phyloP scores from a whole-genome alignment of 2,113 vertebrate genomes.

The Pteronura brasiliensis region DNA sequence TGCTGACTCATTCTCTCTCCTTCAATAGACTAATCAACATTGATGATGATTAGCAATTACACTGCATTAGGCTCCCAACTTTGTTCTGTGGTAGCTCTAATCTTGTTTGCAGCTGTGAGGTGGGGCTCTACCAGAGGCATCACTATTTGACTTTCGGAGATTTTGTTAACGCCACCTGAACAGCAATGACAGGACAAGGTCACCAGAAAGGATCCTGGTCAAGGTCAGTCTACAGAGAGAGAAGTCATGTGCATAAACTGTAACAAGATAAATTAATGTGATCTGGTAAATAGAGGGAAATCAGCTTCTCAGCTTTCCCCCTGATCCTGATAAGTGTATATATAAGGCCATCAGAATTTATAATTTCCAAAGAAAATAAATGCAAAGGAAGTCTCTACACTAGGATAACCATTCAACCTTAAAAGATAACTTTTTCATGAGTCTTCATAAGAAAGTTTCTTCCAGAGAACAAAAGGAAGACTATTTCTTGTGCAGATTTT shows the following conservation, averaged over 20 bases:
- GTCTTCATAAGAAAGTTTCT: background rate
- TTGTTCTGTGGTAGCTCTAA: background rate
- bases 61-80: slow-evolving; percentile 13
- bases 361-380: slow-evolving; percentile 7
- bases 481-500: background rate
- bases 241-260: background rate
- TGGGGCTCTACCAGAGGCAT: background rate
- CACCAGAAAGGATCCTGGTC: background rate
- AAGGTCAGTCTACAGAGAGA: background rate
- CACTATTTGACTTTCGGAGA: background rate
- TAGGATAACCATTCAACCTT: background rate
- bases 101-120: slow-evolving; percentile 33
- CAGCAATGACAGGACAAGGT: background rate
- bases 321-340: background rate
- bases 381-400: background rate
- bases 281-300: background rate
- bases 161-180: background rate
- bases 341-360: background rate
- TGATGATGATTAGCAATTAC: slow-evolving; percentile 48
- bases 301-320: background rate
- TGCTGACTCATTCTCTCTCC: slow-evolving; percentile 51
- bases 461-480: background rate
- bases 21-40: slow-evolving; percentile 41
- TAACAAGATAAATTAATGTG: background rate
- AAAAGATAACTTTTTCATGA: background rate